These are phyloP conservation scores for Dioctria rufipes DNA, from an alignment of 2,888 invertebrate species.

Conservation along the genomic window DNA sequence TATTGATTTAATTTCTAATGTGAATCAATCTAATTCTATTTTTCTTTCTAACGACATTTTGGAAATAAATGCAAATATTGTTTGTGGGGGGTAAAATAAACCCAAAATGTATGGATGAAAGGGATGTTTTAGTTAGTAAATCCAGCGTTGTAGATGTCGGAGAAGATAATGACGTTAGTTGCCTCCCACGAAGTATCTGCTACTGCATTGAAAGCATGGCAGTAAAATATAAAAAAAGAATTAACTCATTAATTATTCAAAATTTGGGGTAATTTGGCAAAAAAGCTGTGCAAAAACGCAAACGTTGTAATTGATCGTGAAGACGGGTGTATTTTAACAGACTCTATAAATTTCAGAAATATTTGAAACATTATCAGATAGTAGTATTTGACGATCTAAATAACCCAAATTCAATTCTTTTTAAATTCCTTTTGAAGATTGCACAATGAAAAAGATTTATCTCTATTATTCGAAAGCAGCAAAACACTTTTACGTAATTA, in stretches of 20 bases:
- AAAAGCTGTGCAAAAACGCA: slow-evolving; percentile 19
- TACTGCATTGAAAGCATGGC: slow-evolving; percentile 8
- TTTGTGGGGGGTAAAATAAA: not conserved
- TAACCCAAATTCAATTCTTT: slow-evolving; percentile 30
- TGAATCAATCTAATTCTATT: not conserved
- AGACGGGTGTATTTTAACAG: slow-evolving; percentile 33
- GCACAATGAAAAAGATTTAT: slow-evolving; percentile 9
- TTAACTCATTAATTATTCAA: not conserved
- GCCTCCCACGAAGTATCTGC: not conserved
- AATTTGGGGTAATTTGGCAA: not conserved
- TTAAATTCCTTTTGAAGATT: slow-evolving; percentile 7
- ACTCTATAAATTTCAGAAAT: slow-evolving; percentile 50
- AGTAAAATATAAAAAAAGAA: not conserved
- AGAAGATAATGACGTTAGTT: not conserved
- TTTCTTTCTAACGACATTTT: slow-evolving; percentile 8
- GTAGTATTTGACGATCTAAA: slow-evolving; percentile 34
- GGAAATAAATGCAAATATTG: not conserved
- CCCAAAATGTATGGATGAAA: not conserved
- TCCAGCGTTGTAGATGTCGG: not conserved
- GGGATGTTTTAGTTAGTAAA: not conserved
- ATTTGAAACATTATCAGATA: slow-evolving; percentile 46
- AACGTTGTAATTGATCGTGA: slow-evolving; percentile 4
- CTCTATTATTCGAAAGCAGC: slow-evolving; percentile 27
- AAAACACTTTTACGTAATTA: slow-evolving; percentile 47
- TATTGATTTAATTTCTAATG: too few species aligned